Evolutionary conservation across 2,797 vertebrate genomes (phyloP).

Genomic region (Pseudomugil gertrudae): DNA sequence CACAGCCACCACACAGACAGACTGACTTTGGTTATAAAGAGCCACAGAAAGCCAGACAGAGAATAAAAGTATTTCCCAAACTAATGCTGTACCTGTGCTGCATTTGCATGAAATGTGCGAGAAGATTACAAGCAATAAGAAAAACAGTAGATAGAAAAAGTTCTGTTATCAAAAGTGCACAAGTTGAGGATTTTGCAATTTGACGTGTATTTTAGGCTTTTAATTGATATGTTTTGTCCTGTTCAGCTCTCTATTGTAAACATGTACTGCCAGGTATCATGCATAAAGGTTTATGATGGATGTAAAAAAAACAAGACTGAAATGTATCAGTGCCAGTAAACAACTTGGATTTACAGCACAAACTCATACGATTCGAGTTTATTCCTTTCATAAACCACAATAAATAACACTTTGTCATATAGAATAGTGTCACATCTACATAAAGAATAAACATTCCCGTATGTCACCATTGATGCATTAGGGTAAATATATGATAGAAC

Average conservation of each 20-base stretch:
- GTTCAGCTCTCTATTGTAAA: not conserved
- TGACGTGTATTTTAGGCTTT: no score
- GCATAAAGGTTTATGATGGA: not conserved
- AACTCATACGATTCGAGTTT: not conserved
- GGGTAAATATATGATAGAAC: not conserved
- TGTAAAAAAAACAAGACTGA: not conserved
- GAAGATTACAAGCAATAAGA: not conserved
- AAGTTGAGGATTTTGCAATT: no score
- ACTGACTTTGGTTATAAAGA: conserved; percentile 4
- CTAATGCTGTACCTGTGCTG: not conserved
- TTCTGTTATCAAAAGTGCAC: not conserved
- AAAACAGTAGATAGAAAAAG: not conserved
- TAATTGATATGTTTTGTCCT: no score
- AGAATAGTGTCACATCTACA: not conserved
- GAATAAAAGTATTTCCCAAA: not conserved
- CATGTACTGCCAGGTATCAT: not conserved
- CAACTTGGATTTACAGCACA: not conserved
- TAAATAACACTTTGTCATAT: no score
- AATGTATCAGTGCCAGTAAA: not conserved
- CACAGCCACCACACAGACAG: conserved; percentile 14
- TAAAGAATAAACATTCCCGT: not conserved
- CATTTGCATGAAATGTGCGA: not conserved
- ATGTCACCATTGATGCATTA: not conserved
- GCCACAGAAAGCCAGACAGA: not conserved
- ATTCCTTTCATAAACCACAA: not conserved